Conservation (phyloP, 2,888 invertebrate genomes). For the Spilosoma lubricipeda region DNA sequence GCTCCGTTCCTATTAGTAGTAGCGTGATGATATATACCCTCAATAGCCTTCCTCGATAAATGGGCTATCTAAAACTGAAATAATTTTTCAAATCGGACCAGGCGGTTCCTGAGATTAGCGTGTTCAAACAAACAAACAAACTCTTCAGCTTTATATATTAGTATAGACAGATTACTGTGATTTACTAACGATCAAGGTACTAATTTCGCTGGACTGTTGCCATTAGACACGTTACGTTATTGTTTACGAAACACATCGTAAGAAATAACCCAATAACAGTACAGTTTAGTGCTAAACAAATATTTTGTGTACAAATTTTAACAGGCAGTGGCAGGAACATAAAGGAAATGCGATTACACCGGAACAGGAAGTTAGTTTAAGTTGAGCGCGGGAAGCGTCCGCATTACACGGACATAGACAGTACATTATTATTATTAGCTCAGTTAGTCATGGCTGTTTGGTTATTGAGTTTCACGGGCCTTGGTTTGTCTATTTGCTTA, state of each 20-base stretch:
- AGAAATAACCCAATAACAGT: constrained; percentile 11
- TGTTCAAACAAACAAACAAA: too few relatives aligned
- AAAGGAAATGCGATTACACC: constrained; percentile 80
- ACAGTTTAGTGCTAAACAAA: constrained; percentile 49
- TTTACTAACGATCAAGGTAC: too few relatives aligned
- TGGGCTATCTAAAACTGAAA: too few relatives aligned
- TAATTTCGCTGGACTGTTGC: too few relatives aligned
- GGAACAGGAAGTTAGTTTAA: constrained; percentile 79
- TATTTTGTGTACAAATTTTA: constrained; percentile 67
- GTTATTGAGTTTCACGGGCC: constrained; percentile 44
- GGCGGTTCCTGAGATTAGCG: too few relatives aligned
- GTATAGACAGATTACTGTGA: too few relatives aligned
- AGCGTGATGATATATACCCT: too few relatives aligned
- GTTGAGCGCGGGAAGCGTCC: constrained; percentile 67
- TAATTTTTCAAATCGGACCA: too few relatives aligned
- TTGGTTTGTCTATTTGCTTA: constrained; percentile 29
- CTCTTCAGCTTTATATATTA: too few relatives aligned
- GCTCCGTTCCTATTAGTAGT: too few relatives aligned
- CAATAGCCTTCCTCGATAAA: too few relatives aligned
- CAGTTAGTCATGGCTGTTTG: constrained; percentile 51
- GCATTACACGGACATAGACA: constrained; percentile 55
- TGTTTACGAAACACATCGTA: neutral
- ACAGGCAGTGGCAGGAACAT: constrained; percentile 62
- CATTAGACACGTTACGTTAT: neutral
- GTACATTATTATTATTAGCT: constrained; percentile 49